Evolutionary conservation across 2,888 invertebrate genomes (phyloP), one percentile per base, ranked within the genome.

Genomic region (Heliconius charithonia): DNA sequence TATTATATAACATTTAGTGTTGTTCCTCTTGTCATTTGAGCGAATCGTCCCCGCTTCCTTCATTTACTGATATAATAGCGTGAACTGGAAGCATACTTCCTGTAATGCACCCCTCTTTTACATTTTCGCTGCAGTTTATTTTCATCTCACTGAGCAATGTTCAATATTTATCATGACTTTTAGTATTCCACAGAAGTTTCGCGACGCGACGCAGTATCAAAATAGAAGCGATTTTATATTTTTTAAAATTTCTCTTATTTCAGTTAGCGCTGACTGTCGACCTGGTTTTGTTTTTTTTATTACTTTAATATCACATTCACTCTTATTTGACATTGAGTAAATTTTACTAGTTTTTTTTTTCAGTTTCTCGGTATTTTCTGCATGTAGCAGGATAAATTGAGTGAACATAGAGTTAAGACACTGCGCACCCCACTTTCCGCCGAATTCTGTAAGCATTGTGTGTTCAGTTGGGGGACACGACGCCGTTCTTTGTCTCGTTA

Each of bases 91-190:
- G 75, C 80, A 81, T 76, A 77, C 80, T 81, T 78, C 78, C 71
- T 72, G 78, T 75, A 78, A 80, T 62, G 66, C 70, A 56, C 72
- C 75, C 65, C 78, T 76, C 74, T 67, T 78, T 77, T 80, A 78
- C 69, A 75, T 80, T 79, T 81, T 78, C 79, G 70, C 70, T 80
- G 80, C 77, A 76, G 77, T 81, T 80, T 82, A 81, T 80, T 79
- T 76, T 77, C 76, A 79, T 80, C 75, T 78, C 78, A 62, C 72
- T 77, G 77, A 76, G 78, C 78, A 77, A 74, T 70, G 76, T 74
- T 81, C 80, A 81, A 80, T 81, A 76, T 81, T 80, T 81, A 79
- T 80, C 76, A 62, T 67, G 73, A 77, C 73, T 79, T 79, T 79
- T 72, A 79, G 75, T 74, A 78, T 78, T 77, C 56, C 56, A 76